These are phyloP conservation scores for Metopia argyrocephala DNA, from an alignment of 2,888 invertebrate species.

Conservation along the genomic window DNA sequence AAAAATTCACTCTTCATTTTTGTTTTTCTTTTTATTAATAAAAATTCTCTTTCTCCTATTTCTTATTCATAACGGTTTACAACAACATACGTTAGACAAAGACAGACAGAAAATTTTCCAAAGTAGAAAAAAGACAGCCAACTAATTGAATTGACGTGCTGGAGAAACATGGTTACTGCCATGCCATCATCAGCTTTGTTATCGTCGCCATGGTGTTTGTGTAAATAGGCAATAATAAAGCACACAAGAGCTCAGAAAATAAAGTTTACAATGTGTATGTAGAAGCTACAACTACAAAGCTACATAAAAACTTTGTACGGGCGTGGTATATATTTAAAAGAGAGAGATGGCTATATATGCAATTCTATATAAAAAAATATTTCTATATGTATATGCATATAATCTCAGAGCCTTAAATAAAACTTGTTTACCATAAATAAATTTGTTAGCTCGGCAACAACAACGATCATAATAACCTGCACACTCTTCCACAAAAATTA, in stretches of 20 bases:
- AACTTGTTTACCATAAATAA: slow-evolving; percentile 59
- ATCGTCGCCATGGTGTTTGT: background rate
- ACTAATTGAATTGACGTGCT: slow-evolving; percentile 77
- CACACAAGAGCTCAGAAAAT: background rate
- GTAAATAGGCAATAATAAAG: background rate
- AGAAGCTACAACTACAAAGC: slow-evolving; percentile 67
- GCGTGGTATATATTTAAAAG: slow-evolving; percentile 56
- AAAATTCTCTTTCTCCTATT: slow-evolving; percentile 30
- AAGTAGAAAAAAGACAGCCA: slow-evolving; percentile 72
- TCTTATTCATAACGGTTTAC: slow-evolving; percentile 57
- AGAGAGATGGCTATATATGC: slow-evolving; percentile 33
- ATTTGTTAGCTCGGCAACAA: slow-evolving; percentile 57
- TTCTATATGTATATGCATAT: background rate
- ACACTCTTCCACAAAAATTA: slow-evolving; percentile 54
- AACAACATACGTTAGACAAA: slow-evolving; percentile 58
- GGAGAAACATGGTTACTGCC: background rate
- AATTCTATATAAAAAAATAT: background rate
- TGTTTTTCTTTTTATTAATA: background rate
- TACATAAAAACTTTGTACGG: slow-evolving; percentile 62
- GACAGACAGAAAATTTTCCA: slow-evolving; percentile 71
- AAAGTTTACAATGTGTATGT: slow-evolving; percentile 28
- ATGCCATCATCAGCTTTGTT: background rate
- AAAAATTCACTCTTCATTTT: background rate
- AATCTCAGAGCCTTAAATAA: slow-evolving; percentile 17
- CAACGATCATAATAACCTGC: slow-evolving; percentile 63